A percentile compares a stretch with the other conserved stretches of the same genome.
These are phyloP conservation scores for Sardinella longiceps DNA, from an alignment of 2,797 vertebrate species.

Conservation along the genomic window DNA sequence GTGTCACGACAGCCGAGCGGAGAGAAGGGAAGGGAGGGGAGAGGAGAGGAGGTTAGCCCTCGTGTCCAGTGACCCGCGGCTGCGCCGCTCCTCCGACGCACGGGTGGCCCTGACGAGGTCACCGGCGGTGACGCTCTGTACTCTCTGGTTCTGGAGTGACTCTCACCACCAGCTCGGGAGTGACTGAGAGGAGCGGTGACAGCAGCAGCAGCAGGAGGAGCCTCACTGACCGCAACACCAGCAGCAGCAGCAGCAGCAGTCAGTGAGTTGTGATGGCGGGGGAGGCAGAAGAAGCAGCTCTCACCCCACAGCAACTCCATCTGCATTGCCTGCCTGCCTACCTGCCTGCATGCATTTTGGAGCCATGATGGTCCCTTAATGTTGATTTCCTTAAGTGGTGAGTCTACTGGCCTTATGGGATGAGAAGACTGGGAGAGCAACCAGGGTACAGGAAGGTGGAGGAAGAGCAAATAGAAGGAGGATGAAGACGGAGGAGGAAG, in stretches of 20 bases:
- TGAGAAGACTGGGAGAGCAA: not conserved
- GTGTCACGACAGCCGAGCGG: not conserved
- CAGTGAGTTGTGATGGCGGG: not conserved
- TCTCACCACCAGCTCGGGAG: not conserved
- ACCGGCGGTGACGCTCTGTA: not conserved
- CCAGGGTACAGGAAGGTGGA: not conserved
- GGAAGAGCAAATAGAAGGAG: not conserved
- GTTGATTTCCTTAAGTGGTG: constrained; percentile 75
- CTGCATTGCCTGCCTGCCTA: constrained; percentile 34
- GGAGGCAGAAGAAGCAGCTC: not conserved
- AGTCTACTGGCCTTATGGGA: constrained; percentile 70
- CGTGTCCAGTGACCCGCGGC: not conserved
- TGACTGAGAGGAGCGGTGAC: not conserved
- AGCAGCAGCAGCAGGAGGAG: not conserved
- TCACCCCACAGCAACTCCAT: constrained; percentile 35
- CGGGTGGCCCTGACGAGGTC: not conserved
- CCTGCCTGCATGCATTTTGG: not conserved
- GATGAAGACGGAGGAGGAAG: not conserved
- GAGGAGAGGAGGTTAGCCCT: not conserved
- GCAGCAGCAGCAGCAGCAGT: not conserved
- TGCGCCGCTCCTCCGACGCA: not conserved
- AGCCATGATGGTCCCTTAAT: constrained; percentile 55
- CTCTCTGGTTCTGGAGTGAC: not conserved
- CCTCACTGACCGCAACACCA: not conserved
- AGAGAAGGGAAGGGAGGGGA: not conserved